Evolutionary conservation across 1,140 invertebrate genomes (phyloP).

Genomic region (Leguminivora glycinivorella): DNA sequence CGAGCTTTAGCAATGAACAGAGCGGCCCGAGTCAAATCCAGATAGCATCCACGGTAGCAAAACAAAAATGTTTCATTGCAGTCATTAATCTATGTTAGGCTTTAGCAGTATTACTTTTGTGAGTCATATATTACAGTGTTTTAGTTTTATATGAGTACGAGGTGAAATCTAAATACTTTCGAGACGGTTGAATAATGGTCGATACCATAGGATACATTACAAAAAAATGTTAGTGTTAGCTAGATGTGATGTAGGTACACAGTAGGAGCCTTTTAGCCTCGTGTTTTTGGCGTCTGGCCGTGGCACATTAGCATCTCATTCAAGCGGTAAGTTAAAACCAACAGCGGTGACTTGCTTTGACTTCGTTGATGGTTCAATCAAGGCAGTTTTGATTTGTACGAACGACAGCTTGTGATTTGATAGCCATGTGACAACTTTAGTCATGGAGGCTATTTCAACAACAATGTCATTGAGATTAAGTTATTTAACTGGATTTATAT

Average conservation of each 20-base stretch:
- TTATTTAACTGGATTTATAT: too few species aligned
- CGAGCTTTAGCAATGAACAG: slow-evolving; percentile 81
- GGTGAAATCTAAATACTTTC: slow-evolving; percentile 7
- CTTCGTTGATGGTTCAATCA: neutral
- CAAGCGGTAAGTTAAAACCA: neutral
- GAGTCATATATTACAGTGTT: slow-evolving; percentile 22
- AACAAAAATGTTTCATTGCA: slow-evolving; percentile 67
- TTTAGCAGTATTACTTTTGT: slow-evolving; percentile 31
- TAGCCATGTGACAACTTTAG: too few species aligned
- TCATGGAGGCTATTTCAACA: too few species aligned
- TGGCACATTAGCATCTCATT: neutral
- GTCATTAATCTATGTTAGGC: slow-evolving; percentile 52
- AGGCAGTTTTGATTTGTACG: neutral
- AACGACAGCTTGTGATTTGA: too few species aligned
- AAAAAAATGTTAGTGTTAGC: neutral
- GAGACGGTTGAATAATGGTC: neutral
- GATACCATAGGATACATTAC: neutral
- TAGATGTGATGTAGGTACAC: neutral
- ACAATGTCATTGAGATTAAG: too few species aligned
- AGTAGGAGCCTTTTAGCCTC: neutral
- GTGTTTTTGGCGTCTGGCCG: neutral
- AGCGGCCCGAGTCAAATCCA: slow-evolving; percentile 48
- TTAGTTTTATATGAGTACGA: neutral
- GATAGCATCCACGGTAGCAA: slow-evolving; percentile 75
- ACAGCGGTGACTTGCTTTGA: neutral